Evolutionary conservation across 2,888 invertebrate species (phyloP), one percentile per base, ranked within the genome.

Genomic region (Ditula angustiorana): DNA sequence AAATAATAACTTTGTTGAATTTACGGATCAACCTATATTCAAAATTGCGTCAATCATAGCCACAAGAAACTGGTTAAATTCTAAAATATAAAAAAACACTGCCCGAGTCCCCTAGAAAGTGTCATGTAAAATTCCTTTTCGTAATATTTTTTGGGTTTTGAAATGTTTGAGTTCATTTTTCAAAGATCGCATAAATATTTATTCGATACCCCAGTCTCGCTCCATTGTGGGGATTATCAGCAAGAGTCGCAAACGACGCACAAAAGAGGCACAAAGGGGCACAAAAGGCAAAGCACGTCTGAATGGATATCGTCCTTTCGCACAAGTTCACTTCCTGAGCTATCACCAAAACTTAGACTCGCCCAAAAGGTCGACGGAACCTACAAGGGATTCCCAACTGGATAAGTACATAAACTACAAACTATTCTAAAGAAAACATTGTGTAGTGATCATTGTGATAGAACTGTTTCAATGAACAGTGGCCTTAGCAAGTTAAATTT

Each of bases 231-330:
- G 75, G 81, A 86, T 86, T 86, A 89, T 87, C 85, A 78, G 76
- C 71, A 71, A 73, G 71, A 79, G 79, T 78, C 82, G 84, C 86
- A 84, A 85, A 82, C 61, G 56, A 10, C 49, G 47, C 52, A 58
- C 58, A 64, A 61, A 87, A 86, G 28, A 24, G 26, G 26, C 56
- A 69, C 67, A 61, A 61, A 63, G 64, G 61, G 79, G 77, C 78
- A 85, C 87, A 86, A 88, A 85, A 86, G 87, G 77, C 81, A 85
- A 80, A 79, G 76, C 79, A 80, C 81, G 80, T 83, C 80, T 83
- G 76, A 79, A 81, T 81, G 82, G 80, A 79, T 82, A 82, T 84
- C 82, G 81, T 75, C 72, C 72, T 74, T 75, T 79, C 74, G 74
- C 76, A 73, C 75, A 78, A 84, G 77, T 85, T 83, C 75, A 76